These are phyloP conservation scores for Pelosia muscerda DNA, from an alignment of 2,888 invertebrate species.

Conservation along the genomic window DNA sequence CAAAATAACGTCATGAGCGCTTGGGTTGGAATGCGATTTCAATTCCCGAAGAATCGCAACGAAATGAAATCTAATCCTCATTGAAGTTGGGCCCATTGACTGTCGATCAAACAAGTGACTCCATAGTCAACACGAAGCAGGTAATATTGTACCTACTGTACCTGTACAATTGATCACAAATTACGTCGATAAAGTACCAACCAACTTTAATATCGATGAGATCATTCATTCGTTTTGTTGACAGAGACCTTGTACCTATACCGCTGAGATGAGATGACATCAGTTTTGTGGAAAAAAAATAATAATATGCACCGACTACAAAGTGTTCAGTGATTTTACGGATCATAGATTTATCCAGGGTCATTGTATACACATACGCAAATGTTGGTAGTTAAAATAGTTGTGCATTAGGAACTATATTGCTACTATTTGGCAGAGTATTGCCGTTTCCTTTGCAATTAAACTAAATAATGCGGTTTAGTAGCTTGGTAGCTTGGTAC, in stretches of 20 bases:
- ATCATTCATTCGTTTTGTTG: slow-evolving; percentile 80
- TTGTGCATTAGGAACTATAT: neutral
- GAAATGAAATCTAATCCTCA: neutral
- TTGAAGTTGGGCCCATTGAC: slow-evolving; percentile 1
- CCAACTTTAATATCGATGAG: slow-evolving; percentile 75
- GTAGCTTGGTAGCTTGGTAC: neutral
- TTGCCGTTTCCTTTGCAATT: neutral
- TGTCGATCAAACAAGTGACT: slow-evolving; percentile 29
- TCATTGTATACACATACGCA: neutral
- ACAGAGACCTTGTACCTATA: slow-evolving; percentile 81
- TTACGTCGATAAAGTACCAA: slow-evolving; percentile 66
- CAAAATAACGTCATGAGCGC: neutral
- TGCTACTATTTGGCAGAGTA: neutral
- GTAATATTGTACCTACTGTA: neutral
- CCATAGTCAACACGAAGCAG: neutral
- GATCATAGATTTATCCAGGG: slow-evolving; percentile 7
- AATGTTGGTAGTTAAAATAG: neutral
- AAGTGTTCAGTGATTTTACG: slow-evolving; percentile 23
- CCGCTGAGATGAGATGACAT: slow-evolving; percentile 75
- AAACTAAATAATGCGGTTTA: neutral
- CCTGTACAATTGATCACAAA: slow-evolving; percentile 62
- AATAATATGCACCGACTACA: slow-evolving; percentile 37
- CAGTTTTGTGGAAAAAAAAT: slow-evolving; percentile 54
- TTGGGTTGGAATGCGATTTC: slow-evolving; percentile 6
- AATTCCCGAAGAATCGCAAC: neutral